These are phyloP conservation scores for Craterocephalus amniculus DNA, from an alignment of 2,797 vertebrate genomes.

Conservation along the genomic window DNA sequence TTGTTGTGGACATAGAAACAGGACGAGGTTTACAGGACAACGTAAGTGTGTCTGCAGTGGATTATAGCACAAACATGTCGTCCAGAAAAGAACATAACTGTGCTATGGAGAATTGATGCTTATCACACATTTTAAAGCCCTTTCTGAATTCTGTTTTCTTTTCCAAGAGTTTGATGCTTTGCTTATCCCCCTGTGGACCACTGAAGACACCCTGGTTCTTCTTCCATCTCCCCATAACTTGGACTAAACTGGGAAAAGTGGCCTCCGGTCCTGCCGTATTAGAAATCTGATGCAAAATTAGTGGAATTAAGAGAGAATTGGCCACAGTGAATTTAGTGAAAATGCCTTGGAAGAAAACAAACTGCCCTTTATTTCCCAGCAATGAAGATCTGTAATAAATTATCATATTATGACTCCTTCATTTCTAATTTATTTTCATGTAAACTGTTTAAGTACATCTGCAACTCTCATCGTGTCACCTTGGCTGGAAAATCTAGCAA, in stretches of 20 bases:
- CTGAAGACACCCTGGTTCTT: not conserved
- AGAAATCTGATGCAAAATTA: not conserved
- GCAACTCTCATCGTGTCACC: too few species aligned
- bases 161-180: not conserved
- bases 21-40: not conserved
- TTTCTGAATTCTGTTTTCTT: too few species aligned
- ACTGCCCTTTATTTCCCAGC: not conserved
- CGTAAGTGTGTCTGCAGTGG: too few species aligned
- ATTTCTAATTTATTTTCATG: too few species aligned
- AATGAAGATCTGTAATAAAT: not conserved
- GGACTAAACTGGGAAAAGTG: not conserved
- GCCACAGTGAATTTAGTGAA: not conserved
- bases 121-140: too few species aligned
- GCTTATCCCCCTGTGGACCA: too few species aligned
- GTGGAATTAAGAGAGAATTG: not conserved
- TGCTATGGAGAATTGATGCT: too few species aligned
- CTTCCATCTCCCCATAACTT: not conserved
- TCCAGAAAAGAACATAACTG: too few species aligned
- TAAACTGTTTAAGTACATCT: too few species aligned
- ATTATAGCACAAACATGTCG: too few species aligned
- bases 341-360: not conserved
- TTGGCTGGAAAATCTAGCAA: too few species aligned
- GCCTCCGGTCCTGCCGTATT: not conserved
- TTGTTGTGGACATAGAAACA: not conserved
- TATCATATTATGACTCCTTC: not conserved